These are phyloP conservation scores for Montifringilla adamsi DNA, from an alignment of 2,113 vertebrate species.

Conservation along the genomic window DNA sequence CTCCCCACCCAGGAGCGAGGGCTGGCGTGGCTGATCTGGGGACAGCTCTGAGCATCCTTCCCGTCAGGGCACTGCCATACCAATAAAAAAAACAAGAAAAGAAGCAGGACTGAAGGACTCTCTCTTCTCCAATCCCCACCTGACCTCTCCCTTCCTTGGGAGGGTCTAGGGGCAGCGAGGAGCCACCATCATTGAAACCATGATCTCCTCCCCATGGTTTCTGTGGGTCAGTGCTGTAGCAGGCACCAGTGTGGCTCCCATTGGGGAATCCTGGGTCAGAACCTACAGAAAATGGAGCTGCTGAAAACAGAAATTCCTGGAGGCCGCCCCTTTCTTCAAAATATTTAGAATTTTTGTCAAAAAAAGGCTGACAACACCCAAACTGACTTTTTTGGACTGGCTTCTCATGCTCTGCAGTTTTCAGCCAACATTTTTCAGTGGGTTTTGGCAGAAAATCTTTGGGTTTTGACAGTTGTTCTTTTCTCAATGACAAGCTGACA, in stretches of 20 bases:
- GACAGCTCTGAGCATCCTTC: neutral
- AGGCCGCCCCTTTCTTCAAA: conserved; percentile 12
- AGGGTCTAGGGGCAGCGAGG: neutral
- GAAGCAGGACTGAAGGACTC: neutral
- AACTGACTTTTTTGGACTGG: conserved; percentile 22
- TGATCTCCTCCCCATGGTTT: fast-evolving
- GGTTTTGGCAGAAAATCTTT: conserved; percentile 50
- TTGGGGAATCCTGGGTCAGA: neutral
- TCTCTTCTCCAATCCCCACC: too few relatives aligned
- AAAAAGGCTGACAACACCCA: conserved; percentile 38
- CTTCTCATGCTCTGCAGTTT: neutral
- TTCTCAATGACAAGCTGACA: conserved; percentile 47
- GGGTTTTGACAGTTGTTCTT: conserved; percentile 63
- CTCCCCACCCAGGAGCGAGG: fast-evolving
- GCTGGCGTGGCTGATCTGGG: fast-evolving
- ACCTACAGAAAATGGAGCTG: neutral
- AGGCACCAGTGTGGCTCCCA: fast-evolving
- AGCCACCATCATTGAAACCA: fast-evolving
- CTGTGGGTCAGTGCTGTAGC: fast-evolving
- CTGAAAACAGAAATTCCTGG: neutral
- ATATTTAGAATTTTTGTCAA: conserved; percentile 36
- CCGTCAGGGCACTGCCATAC: fast-evolving
- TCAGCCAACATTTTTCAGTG: conserved; percentile 31
- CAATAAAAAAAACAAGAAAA: neutral
- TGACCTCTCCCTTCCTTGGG: too few relatives aligned